Percentiles rank a stretch among this genome's conserved stretches.
These are phyloP conservation scores for Sigmodon hispidus DNA, from an alignment of 2,113 vertebrate genomes.

Conservation along the genomic window DNA sequence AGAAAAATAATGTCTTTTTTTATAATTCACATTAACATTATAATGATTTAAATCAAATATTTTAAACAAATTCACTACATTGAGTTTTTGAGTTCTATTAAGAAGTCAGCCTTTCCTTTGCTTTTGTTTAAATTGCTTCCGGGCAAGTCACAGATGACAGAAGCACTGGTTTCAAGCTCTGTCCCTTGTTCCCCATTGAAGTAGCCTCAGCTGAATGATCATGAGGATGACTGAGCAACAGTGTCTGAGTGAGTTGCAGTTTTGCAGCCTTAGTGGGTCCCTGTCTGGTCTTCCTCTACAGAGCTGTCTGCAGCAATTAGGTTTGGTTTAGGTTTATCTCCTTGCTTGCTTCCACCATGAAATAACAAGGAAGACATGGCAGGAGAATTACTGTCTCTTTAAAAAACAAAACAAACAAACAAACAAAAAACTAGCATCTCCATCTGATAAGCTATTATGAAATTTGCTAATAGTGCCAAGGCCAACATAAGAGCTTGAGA, in stretches of 20 bases:
- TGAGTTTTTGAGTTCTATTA: neutral
- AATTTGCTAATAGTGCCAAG: slow-evolving; percentile 75
- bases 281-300: slow-evolving; percentile 20
- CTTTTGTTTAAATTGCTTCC: too few species aligned
- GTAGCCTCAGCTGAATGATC: neutral
- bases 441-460: slow-evolving; percentile 65
- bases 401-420: too few species aligned
- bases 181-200: neutral
- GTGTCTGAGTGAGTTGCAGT: slow-evolving; percentile 34
- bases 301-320: slow-evolving; percentile 44
- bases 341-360: slow-evolving; percentile 43
- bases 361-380: slow-evolving; percentile 26
- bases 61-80: neutral
- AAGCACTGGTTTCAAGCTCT: slow-evolving; percentile 28
- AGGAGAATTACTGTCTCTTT: slow-evolving; percentile 14
- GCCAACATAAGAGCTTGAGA: slow-evolving; percentile 53
- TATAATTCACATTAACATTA: neutral
- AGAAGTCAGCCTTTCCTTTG: too few species aligned
- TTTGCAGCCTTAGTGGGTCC: slow-evolving; percentile 16
- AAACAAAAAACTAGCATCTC: slow-evolving; percentile 55
- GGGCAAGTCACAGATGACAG: neutral
- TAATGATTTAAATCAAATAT: slow-evolving; percentile 4
- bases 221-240: slow-evolving; percentile 18
- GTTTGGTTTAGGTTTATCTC: neutral
- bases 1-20: neutral